Base-by-base conservation (phyloP, 2,797 vertebrate species). In the Mycteria americana region DNA sequence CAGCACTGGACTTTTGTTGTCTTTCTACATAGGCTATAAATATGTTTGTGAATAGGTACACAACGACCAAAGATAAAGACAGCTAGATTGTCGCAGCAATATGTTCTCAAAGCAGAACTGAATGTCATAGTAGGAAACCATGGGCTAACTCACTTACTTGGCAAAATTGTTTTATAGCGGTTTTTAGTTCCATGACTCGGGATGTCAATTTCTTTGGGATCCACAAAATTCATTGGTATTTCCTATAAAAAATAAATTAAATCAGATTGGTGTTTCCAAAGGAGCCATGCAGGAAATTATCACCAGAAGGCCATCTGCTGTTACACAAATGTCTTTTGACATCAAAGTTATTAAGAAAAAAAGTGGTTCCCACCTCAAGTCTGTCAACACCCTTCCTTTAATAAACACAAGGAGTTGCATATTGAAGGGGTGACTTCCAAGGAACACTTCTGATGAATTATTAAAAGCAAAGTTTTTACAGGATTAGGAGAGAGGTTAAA, bases 221-320 rank as follows among this genome's bases (percentile, higher is more conserved):
- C 99, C 93, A 99, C 99, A 97, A 99, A 99, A 95, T 99, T 99
- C 99, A 99, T 99, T 46, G 99, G 99, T 96, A 99, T 99, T 99
- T 99, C 99, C 99, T 99, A 98, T 69, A 90, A 96, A 97, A 80
- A 95, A 96, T 59, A 97, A 96, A 95, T 95, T 75, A 92, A 90
- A 96, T 95, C 78, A 97, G 92, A 93, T 95, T 86, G 95, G 77
- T 96, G 37, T 96, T 95, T 97, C 94, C 96, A 95, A 96, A 85
- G 69, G 56, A 96, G 75, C 79, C 92, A 89, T 70, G 92, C 96
- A 97, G 96, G 97, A 97, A 96, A 97, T 93, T 87, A 96, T 97
- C 95, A 94, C 59, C 91, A 94, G 96, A 92, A 92, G 86, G 62
- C 56, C 88, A 96, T 97, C 90, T 97, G 91, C 93, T 94, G 77